Conservation (phyloP, 2,797 vertebrate species). For the Acrocephalus scirpaceus region DNA sequence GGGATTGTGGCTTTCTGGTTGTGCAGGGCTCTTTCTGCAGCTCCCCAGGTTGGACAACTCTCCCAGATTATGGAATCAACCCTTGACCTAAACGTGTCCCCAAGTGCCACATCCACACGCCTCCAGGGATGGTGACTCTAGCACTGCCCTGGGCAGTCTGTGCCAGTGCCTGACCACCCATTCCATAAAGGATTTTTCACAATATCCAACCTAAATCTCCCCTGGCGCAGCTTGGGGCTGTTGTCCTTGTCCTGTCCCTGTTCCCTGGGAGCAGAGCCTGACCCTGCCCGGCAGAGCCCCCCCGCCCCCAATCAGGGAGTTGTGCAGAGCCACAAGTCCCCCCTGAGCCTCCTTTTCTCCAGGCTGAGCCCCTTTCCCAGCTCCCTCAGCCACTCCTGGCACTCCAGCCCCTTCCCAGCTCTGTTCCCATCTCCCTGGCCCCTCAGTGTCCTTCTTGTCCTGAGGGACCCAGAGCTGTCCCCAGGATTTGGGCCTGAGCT, state of each 20-base stretch:
- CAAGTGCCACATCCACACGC: rapidly evolving
- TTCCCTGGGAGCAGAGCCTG: neutral
- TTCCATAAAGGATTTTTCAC: neutral
- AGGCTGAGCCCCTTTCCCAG: neutral
- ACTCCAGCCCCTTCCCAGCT: neutral
- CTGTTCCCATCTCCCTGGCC: neutral
- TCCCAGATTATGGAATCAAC: too few relatives aligned
- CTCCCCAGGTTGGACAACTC: neutral
- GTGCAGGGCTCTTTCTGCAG: neutral
- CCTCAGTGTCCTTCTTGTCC: neutral
- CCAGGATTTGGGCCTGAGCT: neutral
- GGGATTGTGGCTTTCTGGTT: neutral
- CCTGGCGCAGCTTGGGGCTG: neutral
- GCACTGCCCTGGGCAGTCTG: neutral
- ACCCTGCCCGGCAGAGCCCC: neutral
- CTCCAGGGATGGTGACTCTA: neutral
- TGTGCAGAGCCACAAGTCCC: neutral
- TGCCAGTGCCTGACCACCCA: neutral
- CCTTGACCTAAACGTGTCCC: rapidly evolving
- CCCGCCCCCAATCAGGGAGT: neutral
- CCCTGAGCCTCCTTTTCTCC: neutral
- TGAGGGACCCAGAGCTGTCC: too few relatives aligned
- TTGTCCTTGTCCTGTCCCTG: neutral
- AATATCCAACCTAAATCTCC: neutral
- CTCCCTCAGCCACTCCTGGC: rapidly evolving